A percentile compares a stretch with the other conserved stretches of the same genome.
Conservation (phyloP, 2,113 vertebrate genomes). For the Oreotragus oreotragus region DNA sequence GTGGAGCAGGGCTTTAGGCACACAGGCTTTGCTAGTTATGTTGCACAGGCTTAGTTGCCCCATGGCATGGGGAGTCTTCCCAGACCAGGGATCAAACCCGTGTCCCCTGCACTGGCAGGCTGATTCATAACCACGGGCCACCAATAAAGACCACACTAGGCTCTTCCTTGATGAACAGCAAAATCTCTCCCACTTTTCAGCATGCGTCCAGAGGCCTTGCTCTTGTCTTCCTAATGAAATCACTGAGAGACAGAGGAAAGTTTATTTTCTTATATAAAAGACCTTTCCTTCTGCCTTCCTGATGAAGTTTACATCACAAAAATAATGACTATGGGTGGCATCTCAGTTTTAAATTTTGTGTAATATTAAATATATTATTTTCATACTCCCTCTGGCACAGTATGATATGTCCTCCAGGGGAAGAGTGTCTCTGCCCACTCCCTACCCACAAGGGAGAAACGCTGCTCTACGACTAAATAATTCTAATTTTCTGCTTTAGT, state of each 20-base stretch:
- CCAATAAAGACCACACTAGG: neutral
- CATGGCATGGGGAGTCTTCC: neutral
- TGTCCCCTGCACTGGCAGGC: neutral
- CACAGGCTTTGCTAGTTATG: fast-evolving
- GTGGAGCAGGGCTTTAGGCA: fast-evolving
- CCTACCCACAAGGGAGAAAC: neutral
- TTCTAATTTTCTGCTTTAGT: conserved; percentile 63
- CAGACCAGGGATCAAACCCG: fast-evolving
- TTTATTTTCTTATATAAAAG: neutral
- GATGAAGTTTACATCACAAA: neutral
- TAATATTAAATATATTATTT: neutral
- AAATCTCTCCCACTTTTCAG: neutral
- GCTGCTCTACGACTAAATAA: conserved; percentile 40
- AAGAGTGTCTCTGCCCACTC: neutral
- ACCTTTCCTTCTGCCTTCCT: neutral
- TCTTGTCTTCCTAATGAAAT: neutral
- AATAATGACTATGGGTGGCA: neutral
- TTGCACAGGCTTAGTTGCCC: neutral
- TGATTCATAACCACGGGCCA: neutral
- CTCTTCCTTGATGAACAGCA: neutral
- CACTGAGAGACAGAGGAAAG: neutral
- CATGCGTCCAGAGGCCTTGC: neutral
- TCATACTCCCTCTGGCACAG: neutral
- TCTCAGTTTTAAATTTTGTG: neutral
- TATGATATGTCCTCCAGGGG: neutral